Evolutionary conservation across 2,113 vertebrate species (phyloP).

Genomic region (Callospermophilus lateralis): DNA sequence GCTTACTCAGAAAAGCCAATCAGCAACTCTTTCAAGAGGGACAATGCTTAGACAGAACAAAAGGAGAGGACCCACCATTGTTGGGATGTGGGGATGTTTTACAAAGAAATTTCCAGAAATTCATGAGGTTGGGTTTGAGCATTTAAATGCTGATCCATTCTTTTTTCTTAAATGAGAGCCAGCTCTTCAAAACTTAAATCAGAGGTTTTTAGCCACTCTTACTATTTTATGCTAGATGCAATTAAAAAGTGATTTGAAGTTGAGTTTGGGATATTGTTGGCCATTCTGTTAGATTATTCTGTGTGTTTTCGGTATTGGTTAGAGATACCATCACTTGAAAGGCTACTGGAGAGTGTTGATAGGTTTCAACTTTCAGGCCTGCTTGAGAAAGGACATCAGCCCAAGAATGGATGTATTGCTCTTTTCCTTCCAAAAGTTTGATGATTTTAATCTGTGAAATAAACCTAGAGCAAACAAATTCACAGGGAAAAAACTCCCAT

Average conservation of each 20-base stretch:
- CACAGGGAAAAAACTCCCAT: neutral
- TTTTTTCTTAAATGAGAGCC: slow-evolving; percentile 60
- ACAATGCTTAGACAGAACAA: slow-evolving; percentile 76
- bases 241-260: neutral
- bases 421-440: neutral
- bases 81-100: slow-evolving; percentile 41
- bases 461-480: neutral
- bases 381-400: neutral
- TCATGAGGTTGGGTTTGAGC: slow-evolving; percentile 58
- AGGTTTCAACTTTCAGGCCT: neutral
- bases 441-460: neutral
- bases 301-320: neutral
- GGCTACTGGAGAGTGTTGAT: neutral
- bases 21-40: slow-evolving; percentile 71
- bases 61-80: slow-evolving; percentile 64
- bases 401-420: neutral
- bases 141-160: slow-evolving; percentile 61
- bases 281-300: neutral
- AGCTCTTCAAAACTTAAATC: slow-evolving; percentile 2
- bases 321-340: rapidly evolving
- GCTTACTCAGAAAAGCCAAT: slow-evolving; percentile 73
- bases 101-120: slow-evolving; percentile 77
- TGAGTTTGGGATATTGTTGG: neutral
- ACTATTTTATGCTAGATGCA: neutral
- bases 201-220: neutral